These are phyloP conservation scores for Meliscaeva auricollis DNA, from an alignment of 2,888 invertebrate genomes.

Conservation along the genomic window DNA sequence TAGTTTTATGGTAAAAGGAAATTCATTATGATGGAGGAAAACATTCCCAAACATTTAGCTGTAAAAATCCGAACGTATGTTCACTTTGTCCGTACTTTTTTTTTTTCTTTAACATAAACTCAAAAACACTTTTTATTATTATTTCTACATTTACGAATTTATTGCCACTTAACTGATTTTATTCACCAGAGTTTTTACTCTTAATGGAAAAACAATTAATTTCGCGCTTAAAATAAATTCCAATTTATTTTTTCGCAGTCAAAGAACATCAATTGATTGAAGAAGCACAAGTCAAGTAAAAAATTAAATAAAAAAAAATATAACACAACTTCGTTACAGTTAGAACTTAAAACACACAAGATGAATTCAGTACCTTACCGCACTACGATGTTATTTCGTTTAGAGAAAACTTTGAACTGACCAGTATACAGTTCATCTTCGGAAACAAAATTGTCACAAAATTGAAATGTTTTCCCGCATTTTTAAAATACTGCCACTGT, in stretches of 20 bases:
- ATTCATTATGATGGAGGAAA: constrained; percentile 23
- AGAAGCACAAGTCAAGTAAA: background rate
- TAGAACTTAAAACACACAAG: background rate
- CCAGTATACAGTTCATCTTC: constrained; percentile 2
- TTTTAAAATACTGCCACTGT: constrained; percentile 13
- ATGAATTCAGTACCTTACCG: background rate
- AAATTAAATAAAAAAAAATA: background rate
- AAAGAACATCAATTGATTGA: too few species aligned
- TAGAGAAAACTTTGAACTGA: constrained; percentile 11
- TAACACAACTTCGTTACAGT: background rate
- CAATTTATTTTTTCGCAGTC: too few species aligned
- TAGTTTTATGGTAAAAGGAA: constrained; percentile 40
- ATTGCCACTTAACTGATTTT: constrained; percentile 20
- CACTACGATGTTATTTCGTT: constrained; percentile 3
- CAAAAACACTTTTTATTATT: constrained; percentile 6
- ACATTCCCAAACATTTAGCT: constrained; percentile 18
- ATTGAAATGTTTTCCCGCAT: constrained; percentile 33
- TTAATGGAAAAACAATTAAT: background rate
- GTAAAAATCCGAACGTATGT: constrained; percentile 3
- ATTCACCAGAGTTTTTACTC: background rate
- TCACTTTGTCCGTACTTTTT: constrained; percentile 1
- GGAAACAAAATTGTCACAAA: constrained; percentile 8
- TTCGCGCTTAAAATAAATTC: too few species aligned
- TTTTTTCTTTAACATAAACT: constrained; percentile 10
- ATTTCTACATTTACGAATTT: constrained; percentile 13